Conservation (phyloP, 2,888 invertebrate genomes). For the Tetropium fuscum region DNA sequence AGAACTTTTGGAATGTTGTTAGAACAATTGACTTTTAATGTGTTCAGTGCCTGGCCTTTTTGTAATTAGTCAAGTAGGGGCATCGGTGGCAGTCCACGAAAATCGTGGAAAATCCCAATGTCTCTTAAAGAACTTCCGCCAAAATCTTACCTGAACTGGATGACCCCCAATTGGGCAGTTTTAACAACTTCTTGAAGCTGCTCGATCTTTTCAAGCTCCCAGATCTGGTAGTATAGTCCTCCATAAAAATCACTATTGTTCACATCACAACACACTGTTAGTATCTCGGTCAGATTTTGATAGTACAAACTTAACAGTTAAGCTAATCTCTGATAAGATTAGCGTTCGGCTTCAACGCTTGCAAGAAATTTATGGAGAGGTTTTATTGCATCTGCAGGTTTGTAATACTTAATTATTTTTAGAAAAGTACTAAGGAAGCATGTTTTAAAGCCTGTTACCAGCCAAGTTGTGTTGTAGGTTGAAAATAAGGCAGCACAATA, state of each 20-base stretch:
- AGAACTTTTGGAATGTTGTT: too few relatives aligned
- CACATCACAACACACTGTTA: conserved; percentile 30
- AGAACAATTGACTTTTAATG: too few relatives aligned
- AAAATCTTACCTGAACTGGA: conserved; percentile 47
- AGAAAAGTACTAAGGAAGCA: conserved; percentile 38
- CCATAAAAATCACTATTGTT: conserved; percentile 49
- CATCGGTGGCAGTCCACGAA: too few relatives aligned
- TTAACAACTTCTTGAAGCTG: conserved; percentile 70
- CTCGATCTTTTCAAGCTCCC: conserved; percentile 69
- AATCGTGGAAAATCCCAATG: too few relatives aligned
- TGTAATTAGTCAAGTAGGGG: too few relatives aligned
- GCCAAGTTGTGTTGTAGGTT: conserved; percentile 29
- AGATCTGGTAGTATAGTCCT: conserved; percentile 61
- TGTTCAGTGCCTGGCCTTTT: too few relatives aligned
- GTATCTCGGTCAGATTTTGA: conserved; percentile 21
- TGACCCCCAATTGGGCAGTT: conserved; percentile 67
- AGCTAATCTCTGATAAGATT: conserved; percentile 40
- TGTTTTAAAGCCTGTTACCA: conserved; percentile 22
- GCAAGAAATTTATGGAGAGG: conserved; percentile 17
- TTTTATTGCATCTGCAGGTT: conserved; percentile 26
- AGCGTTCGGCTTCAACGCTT: conserved; percentile 23
- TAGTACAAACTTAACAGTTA: conserved; percentile 17
- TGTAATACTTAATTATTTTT: conserved; percentile 38
- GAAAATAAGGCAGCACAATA: conserved; percentile 28
- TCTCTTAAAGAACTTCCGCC: too few relatives aligned